These are phyloP conservation scores for Meteorus cinctellus DNA, from an alignment of 2,888 invertebrate species.

Conservation along the genomic window DNA sequence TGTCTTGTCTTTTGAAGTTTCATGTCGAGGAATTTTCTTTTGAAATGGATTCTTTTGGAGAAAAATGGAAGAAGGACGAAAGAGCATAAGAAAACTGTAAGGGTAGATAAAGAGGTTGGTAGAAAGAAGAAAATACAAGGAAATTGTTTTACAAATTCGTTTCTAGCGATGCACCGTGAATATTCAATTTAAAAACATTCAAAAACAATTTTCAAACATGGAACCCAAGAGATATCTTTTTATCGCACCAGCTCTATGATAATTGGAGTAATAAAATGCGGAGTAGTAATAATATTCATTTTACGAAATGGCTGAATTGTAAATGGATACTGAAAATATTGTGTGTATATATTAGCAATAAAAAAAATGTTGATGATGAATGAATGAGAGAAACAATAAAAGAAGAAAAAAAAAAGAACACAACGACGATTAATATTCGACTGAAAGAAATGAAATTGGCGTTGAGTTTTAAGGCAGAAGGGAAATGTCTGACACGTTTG, in stretches of 20 bases:
- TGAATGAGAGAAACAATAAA: not conserved
- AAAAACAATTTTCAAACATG: slow-evolving; percentile 26
- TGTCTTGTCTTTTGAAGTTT: not conserved
- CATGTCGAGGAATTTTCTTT: slow-evolving; percentile 1
- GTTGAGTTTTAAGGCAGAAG: not conserved
- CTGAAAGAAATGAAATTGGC: slow-evolving; percentile 8
- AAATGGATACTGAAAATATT: slow-evolving; percentile 22
- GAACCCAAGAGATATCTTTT: slow-evolving; percentile 17
- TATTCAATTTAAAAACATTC: slow-evolving; percentile 37
- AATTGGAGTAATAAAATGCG: slow-evolving; percentile 35
- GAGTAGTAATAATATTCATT: slow-evolving; percentile 17
- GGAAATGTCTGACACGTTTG: slow-evolving; percentile 18
- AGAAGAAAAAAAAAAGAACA: not conserved
- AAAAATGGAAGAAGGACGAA: not conserved
- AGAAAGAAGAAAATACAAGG: not conserved
- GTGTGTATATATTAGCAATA: slow-evolving; percentile 17
- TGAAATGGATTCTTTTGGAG: slow-evolving; percentile 24
- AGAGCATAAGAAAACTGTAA: not conserved
- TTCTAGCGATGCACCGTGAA: slow-evolving; percentile 35
- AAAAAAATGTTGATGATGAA: not conserved
- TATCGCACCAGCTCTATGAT: slow-evolving; percentile 23
- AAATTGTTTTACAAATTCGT: slow-evolving; percentile 17
- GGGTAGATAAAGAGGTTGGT: not conserved
- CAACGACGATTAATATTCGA: slow-evolving; percentile 32
- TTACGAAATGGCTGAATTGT: slow-evolving; percentile 2